Evolutionary conservation across 2,888 invertebrate species (phyloP).

Genomic region (Trileptium ribeirensis): DNA sequence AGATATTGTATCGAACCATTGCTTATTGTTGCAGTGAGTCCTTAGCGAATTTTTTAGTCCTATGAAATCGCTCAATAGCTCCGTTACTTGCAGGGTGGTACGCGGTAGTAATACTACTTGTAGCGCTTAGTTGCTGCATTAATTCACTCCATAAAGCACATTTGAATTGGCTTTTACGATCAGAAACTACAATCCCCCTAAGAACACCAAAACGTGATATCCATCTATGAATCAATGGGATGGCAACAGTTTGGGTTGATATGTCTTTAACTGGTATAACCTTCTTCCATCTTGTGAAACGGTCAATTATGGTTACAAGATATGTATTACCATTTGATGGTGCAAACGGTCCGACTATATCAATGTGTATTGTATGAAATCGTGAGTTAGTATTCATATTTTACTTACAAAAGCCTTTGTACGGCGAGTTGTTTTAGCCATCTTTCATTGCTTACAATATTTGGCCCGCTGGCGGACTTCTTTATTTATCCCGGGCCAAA

Average conservation of each 20-base stretch:
- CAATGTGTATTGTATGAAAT: slow-evolving; percentile 10
- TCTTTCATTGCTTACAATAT: not conserved
- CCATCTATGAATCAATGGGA: not conserved
- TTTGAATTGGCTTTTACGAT: not conserved
- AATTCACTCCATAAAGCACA: not conserved
- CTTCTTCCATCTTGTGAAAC: not conserved
- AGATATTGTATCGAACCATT: not conserved
- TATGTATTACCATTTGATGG: not conserved
- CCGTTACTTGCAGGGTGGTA: not conserved
- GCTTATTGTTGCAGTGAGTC: not conserved
- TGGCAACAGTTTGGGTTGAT: not conserved
- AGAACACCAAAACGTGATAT: slow-evolving; percentile 1
- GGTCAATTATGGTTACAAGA: not conserved
- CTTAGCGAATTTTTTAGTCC: not conserved
- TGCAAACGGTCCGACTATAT: slow-evolving; percentile 1
- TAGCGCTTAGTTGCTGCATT: not conserved
- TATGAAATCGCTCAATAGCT: too few species aligned
- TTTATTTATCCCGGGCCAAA: not conserved
- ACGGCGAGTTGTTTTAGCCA: not conserved
- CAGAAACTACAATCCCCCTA: not conserved
- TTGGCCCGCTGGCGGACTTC: not conserved
- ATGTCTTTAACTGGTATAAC: not conserved
- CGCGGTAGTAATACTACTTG: not conserved
- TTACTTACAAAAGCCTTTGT: not conserved
- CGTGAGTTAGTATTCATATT: not conserved